Conservation (phyloP, 1,140 invertebrate genomes). For the Portunus trituberculatus region DNA sequence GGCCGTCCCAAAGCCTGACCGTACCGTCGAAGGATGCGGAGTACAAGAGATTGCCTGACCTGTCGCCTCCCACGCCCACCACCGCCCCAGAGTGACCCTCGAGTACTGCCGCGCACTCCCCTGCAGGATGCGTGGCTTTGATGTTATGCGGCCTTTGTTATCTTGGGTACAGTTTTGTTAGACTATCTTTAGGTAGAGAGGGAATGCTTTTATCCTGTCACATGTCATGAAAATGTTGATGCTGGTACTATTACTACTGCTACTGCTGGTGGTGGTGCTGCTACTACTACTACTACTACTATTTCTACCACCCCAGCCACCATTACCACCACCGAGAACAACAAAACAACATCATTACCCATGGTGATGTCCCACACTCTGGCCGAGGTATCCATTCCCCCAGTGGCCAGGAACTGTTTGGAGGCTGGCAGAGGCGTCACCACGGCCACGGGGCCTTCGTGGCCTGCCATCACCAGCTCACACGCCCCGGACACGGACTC, state of each 20-base stretch:
- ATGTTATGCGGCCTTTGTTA: too few relatives aligned
- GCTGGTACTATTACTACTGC: too few relatives aligned
- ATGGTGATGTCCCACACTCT: conserved; percentile 66
- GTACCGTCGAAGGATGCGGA: conserved; percentile 69
- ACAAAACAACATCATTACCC: conserved; percentile 42
- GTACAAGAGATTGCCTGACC: conserved; percentile 60
- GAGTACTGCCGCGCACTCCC: conserved; percentile 36
- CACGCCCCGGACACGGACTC: conserved; percentile 30
- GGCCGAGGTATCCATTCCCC: conserved; percentile 66
- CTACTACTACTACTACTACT: neutral
- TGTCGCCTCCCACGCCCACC: conserved; percentile 55
- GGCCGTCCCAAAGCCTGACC: conserved; percentile 61
- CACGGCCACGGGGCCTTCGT: conserved; percentile 62
- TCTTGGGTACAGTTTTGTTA: too few relatives aligned
- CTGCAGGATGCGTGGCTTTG: neutral
- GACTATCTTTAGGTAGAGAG: too few relatives aligned
- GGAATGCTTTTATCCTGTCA: too few relatives aligned
- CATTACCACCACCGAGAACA: neutral
- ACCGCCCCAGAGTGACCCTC: conserved; percentile 61
- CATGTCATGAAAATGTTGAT: too few relatives aligned
- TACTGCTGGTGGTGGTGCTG: too few relatives aligned
- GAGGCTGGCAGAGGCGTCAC: conserved; percentile 43
- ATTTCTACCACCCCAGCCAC: neutral
- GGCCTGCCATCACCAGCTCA: conserved; percentile 56
- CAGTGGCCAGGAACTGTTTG: conserved; percentile 35